These are phyloP conservation scores for Rhinichthys klamathensis DNA, from an alignment of 2,113 vertebrate species.

Conservation along the genomic window DNA sequence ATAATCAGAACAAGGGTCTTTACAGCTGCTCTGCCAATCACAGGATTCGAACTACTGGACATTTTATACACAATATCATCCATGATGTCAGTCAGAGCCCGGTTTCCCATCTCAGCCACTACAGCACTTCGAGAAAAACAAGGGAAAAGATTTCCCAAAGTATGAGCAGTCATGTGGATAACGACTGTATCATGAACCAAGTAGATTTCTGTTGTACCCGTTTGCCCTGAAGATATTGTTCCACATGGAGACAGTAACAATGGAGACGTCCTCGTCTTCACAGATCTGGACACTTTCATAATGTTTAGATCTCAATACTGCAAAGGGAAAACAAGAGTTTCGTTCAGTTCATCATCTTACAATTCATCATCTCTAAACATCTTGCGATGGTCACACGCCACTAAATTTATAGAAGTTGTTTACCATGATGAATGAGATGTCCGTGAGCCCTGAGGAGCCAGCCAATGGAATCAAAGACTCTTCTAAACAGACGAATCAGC, in stretches of 20 bases:
- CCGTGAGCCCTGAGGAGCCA: slow-evolving; percentile 81
- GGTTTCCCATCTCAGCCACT: slow-evolving; percentile 73
- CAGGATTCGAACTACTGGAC: slow-evolving; percentile 80
- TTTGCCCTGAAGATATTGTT: slow-evolving; percentile 78
- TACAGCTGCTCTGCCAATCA: slow-evolving; percentile 79
- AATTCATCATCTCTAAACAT: neutral
- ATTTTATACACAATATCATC: slow-evolving; percentile 90
- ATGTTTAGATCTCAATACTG: slow-evolving; percentile 85
- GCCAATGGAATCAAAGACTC: slow-evolving; percentile 82
- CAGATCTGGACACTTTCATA: slow-evolving; percentile 85
- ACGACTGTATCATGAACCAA: neutral
- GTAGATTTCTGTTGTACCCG: slow-evolving; percentile 73
- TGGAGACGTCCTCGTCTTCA: slow-evolving; percentile 81
- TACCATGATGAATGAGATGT: slow-evolving; percentile 81
- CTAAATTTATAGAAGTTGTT: neutral
- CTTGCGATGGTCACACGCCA: neutral
- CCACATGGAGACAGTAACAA: slow-evolving; percentile 81
- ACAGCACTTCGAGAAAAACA: slow-evolving; percentile 72
- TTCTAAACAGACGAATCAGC: slow-evolving; percentile 78
- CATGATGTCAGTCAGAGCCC: slow-evolving; percentile 78
- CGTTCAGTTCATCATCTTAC: neutral
- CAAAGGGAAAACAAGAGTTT: slow-evolving; percentile 33
- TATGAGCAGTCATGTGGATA: neutral
- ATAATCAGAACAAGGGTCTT: slow-evolving; percentile 81
- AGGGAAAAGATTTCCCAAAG: neutral